Base-by-base conservation (phyloP, 1,140 invertebrate species). In the Anoplolepis gracilipes region DNA sequence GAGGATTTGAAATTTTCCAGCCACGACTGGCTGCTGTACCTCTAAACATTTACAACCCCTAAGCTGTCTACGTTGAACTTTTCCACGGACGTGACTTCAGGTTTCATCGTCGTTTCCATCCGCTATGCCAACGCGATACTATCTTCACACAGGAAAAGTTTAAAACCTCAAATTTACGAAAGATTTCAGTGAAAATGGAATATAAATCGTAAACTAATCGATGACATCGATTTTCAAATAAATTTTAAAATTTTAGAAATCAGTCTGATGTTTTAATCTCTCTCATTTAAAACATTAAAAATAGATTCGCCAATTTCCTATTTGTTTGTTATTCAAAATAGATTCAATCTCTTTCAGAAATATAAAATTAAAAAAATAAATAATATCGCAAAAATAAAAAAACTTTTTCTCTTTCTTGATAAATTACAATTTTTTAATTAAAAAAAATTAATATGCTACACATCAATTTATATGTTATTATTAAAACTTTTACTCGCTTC, bases 1-100 rank as follows among this genome's bases (percentile, higher is more conserved):
- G 25, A 22, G 78, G 65, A 81, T 81, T 70, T 70, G 78, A 81
- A 81, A 81, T 81, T 81, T 81, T 81, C 46, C 78, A 81, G 33
- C 77, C 33, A 69, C 76, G 42, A 36, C 42, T 33, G 19, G 30
- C 49, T 81, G 33, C n/a, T 22, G 16, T 72, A 81, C 64, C 33
- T n/a, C 78, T 72, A 81, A 81, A 81, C 36, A 81, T 81, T 33
- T 70, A 70, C 78, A 72, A 70, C 33, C 65, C 33, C 19, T 70
- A 81, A 81, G 78, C 78, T 72, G 65, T 81, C 65, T 42, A 33
- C 78, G 19, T 36, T 33, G 19, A 81, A 81, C 78, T 81, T 81
- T 81, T 72, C 78, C 33, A 57, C 65, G 53, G 36, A 81, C 65
- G 65, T 81, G 78, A 81, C 65, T 81, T 39, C 16, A 22, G 46